Conservation (phyloP, 2,888 invertebrate species). For the Muschampia staudingeri region DNA sequence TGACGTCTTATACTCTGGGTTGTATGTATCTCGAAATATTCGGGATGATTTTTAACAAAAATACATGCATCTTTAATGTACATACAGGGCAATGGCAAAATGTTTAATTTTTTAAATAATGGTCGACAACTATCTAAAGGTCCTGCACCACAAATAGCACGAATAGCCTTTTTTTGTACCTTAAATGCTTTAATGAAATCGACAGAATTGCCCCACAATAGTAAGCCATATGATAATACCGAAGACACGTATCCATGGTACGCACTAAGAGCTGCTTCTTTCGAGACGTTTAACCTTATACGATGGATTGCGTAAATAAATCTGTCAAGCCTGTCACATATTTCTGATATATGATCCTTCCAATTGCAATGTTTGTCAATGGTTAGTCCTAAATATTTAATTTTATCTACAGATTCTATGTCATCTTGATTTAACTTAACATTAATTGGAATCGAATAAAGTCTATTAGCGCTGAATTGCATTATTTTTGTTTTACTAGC, state of each 20-base stretch:
- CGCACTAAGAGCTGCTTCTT: neutral
- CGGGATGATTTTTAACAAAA: constrained; percentile 1
- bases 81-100: neutral
- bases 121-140: constrained; percentile 2
- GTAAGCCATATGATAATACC: neutral
- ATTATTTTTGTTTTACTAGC: neutral
- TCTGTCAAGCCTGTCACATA: neutral
- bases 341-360: neutral
- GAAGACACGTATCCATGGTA: constrained; percentile 1
- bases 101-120: constrained; percentile 6
- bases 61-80: neutral
- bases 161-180: constrained; percentile 2
- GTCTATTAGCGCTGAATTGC: neutral
- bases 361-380: neutral
- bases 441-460: neutral
- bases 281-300: neutral
- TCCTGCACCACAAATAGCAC: neutral
- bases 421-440: neutral
- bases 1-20: neutral
- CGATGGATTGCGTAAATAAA: neutral
- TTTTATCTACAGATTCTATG: neutral
- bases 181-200: constrained; percentile 2
- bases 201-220: constrained; percentile 3
- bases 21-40: neutral
- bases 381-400: neutral